Evolutionary conservation across 2,113 vertebrate genomes (phyloP), one percentile per base, ranked within the genome.

Genomic region (Tachysurus fulvidraco): DNA sequence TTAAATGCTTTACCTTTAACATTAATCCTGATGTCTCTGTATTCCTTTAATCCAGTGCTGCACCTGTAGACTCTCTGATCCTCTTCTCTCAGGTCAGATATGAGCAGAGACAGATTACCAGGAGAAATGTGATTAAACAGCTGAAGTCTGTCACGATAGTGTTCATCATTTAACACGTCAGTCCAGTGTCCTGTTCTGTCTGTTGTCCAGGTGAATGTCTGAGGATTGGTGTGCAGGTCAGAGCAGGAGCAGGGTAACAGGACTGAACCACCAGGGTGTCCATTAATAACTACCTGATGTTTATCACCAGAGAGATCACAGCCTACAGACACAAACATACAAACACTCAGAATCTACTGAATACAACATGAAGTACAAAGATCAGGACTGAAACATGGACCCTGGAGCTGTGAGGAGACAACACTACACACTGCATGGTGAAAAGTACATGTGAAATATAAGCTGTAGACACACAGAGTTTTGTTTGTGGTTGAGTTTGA

Each of bases 171-270:
- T 46, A 83, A 78, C 10, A 85, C 10, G 25, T 77, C 1, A 57
- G 30, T 21, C 69, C 52, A 64, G 1, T 0, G 0, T 28, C 14
- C 16, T 41, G 5, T 41, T 54, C 73, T 52, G 10, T 1, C 0
- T 36, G 5, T 52, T 21, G 0, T 0, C 87, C 87, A 88, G 46
- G 14, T 77, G 57, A 85, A 25, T 59, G 2, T 78, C 1, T 50
- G n/a, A 74, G 4, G 67, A 65, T 71, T 77, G 36, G 46, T 76
- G 54, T 74, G 12, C 25, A 41, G 55, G 28, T 85, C 54, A 76
- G 62, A 23, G 59, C 87, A 88, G 76, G 64, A 88, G 69, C 87
- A 88, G 77, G 73, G 77, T 65, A 88, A 64, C 64, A 88, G 76
- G 16, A 50, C 83, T 62, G 87, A 88, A n/a, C 28, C 83, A 25